Evolutionary conservation across 2,797 vertebrate species (phyloP), one percentile per base, ranked within the genome.

Genomic region (Squalus acanthias): DNA sequence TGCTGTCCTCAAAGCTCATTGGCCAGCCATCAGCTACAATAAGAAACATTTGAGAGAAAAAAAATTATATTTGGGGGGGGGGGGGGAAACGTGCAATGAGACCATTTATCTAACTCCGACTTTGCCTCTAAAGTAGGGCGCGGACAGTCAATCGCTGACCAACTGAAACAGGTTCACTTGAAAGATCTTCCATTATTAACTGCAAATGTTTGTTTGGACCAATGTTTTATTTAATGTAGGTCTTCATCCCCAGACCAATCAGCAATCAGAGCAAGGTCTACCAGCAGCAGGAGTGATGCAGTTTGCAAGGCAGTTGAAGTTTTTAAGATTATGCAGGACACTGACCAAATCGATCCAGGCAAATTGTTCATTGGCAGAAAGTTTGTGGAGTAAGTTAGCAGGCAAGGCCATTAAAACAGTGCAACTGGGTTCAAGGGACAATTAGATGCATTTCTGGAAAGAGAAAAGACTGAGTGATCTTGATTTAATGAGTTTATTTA

Each of bases 1-100:
- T 98, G 96, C 97, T 97, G 97, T 98, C 98, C 79, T 98, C 98
- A 96, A 98, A 98, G 96, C 98, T 97, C 97, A 98, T 97, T 0
- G 98, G 98, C 98, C 98, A 98, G 96, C 98, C 98, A 97, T 98
- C 98, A 82, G 98, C 98, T 98, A 97, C 96, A 97, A 63, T 85
- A 50, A 70, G 69, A 70, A 50, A 85, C 4, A 85, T 29, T 74
- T 74, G 72, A 10, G 74, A 15, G 74, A n/a, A n/a, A 76, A 76
- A 39, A 39, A 39, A 39, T 39, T 39, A 39, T 39, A 39, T 39
- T 39, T 39, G 39, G 39, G 39, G 39, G 39, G 39, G 39, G 39
- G 39, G 39, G 39, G 39, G 39, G 39, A 60, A 60, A 60, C 57
- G 57, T 39, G 39, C 39, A 60, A 60, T 74, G 20, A 10, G 72